Conservation (phyloP, 1,140 invertebrate genomes). For the Hypothenemus hampei region DNA sequence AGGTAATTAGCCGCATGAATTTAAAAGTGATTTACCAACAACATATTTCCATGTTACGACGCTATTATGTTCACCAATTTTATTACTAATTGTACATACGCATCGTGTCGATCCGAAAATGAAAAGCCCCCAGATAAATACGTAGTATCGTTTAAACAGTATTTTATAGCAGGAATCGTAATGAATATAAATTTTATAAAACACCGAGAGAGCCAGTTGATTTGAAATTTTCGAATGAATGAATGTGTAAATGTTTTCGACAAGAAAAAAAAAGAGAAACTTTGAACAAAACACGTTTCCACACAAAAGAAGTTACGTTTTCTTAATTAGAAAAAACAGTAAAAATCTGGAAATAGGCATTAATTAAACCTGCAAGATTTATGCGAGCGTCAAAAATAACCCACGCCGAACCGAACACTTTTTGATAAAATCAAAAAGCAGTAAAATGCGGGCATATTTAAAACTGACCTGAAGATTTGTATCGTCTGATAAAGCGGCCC, state of each 20-base stretch:
- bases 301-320: no score
- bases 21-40: slow-evolving; percentile 29
- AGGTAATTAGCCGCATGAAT: slow-evolving; percentile 29
- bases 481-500: slow-evolving; percentile 34
- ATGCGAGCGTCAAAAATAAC: slow-evolving; percentile 37
- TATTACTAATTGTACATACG: slow-evolving; percentile 27
- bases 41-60: slow-evolving; percentile 24
- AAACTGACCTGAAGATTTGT: slow-evolving; percentile 32
- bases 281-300: no score
- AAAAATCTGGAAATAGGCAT: slow-evolving; percentile 33
- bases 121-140: slow-evolving; percentile 30
- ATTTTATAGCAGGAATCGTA: slow-evolving; percentile 24
- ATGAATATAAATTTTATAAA: slow-evolving; percentile 25
- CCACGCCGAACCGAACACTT: slow-evolving; percentile 33
- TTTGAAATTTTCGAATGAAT: no score
- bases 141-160: slow-evolving; percentile 12
- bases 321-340: slow-evolving; percentile 33
- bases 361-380: slow-evolving; percentile 41
- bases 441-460: slow-evolving; percentile 41
- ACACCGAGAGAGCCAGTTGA: no score
- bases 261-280: no score
- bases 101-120: slow-evolving; percentile 18
- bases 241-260: no score
- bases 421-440: slow-evolving; percentile 37
- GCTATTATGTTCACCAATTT: slow-evolving; percentile 22